These are phyloP conservation scores for Nothoprocta perdicaria DNA, from an alignment of 2,113 vertebrate species.

Conservation along the genomic window DNA sequence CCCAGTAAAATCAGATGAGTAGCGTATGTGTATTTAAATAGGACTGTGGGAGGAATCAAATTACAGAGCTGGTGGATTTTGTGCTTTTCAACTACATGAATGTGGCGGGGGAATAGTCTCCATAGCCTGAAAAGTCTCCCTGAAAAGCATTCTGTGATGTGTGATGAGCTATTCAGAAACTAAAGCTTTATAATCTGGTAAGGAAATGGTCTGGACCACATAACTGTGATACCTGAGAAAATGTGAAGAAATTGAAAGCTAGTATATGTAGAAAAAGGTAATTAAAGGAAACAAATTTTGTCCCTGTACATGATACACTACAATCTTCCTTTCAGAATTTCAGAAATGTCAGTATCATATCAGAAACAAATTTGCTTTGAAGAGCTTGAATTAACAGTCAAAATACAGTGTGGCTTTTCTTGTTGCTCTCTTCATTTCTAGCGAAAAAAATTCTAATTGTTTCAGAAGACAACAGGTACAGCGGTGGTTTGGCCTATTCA, in stretches of 20 bases:
- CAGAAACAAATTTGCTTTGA: neutral
- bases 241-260: neutral
- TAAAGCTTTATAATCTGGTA: neutral
- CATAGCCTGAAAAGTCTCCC: neutral
- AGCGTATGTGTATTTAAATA: neutral
- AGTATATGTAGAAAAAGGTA: neutral
- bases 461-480: neutral
- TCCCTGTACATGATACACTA: neutral
- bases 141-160: neutral
- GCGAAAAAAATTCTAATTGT: neutral
- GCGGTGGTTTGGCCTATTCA: neutral
- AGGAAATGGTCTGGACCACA: neutral
- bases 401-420: neutral
- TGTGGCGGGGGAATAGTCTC: neutral
- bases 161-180: neutral
- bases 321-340: neutral
- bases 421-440: neutral
- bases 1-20: neutral
- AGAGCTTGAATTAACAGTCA: neutral
- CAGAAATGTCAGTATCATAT: neutral
- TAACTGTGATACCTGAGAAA: neutral
- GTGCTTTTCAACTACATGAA: neutral
- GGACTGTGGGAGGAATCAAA: rapidly evolving
- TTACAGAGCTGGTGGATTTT: neutral
- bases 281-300: neutral